Conservation (phyloP, 2,888 invertebrate genomes). For the Nomada flava region DNA sequence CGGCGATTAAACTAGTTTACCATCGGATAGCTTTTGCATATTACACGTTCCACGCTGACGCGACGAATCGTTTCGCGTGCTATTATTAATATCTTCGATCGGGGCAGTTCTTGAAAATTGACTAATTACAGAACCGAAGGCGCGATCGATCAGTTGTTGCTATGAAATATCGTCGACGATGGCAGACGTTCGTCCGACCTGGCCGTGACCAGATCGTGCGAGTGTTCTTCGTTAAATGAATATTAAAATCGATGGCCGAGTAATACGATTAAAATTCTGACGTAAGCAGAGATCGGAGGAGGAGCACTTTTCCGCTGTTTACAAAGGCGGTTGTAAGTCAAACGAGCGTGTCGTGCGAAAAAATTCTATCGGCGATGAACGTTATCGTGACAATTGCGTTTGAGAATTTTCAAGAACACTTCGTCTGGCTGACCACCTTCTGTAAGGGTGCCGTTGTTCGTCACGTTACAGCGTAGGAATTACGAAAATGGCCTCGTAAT, state of each 20-base stretch:
- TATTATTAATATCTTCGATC: too few relatives aligned
- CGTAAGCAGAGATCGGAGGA: not conserved
- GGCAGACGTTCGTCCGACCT: not conserved
- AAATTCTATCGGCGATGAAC: not conserved
- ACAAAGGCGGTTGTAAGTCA: too few relatives aligned
- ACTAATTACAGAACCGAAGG: too few relatives aligned
- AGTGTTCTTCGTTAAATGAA: not conserved
- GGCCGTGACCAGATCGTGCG: not conserved
- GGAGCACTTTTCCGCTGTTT: not conserved
- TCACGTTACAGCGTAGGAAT: not conserved
- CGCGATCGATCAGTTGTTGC: too few relatives aligned
- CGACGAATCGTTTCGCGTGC: too few relatives aligned
- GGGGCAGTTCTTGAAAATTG: too few relatives aligned
- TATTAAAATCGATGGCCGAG: not conserved
- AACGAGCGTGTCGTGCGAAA: too few relatives aligned
- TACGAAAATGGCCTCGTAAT: not conserved
- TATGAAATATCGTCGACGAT: not conserved
- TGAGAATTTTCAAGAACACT: not conserved
- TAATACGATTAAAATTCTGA: conserved; percentile 3
- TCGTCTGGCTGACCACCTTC: too few relatives aligned
- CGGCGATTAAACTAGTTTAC: too few relatives aligned
- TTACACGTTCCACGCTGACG: too few relatives aligned
- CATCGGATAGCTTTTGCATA: too few relatives aligned
- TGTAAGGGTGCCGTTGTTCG: too few relatives aligned
- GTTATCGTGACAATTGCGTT: not conserved